A percentile compares a stretch with the other conserved stretches of the same genome.
Conservation (phyloP, 1,140 invertebrate genomes). For the Hylaeus anthracinus region DNA sequence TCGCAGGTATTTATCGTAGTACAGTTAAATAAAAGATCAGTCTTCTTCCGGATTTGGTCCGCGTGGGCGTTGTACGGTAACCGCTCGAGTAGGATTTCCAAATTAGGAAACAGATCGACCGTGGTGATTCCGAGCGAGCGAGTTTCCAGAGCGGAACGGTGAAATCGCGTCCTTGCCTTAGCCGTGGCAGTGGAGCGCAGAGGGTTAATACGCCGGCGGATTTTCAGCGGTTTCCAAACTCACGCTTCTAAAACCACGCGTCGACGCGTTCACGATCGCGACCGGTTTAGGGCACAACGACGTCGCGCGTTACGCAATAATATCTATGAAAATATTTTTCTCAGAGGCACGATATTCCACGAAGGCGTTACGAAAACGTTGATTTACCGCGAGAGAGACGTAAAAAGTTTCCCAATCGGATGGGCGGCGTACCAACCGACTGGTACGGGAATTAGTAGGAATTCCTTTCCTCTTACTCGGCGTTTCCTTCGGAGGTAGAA, state of each 20-base stretch:
- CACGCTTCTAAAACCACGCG: too few relatives aligned
- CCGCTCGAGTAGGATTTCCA: background rate
- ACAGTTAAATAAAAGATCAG: too few relatives aligned
- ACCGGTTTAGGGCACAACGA: too few relatives aligned
- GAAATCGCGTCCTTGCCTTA: slow-evolving; percentile 40
- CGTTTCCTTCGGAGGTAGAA: slow-evolving; percentile 16
- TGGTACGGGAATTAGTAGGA: background rate
- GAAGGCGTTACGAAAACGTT: slow-evolving; percentile 37
- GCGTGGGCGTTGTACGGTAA: too few relatives aligned
- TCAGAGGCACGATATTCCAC: background rate
- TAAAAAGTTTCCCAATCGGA: slow-evolving; percentile 47
- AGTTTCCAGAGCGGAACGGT: slow-evolving; percentile 38
- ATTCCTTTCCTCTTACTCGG: slow-evolving; percentile 44
- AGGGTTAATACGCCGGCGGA: background rate
- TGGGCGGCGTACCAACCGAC: background rate
- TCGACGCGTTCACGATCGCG: background rate
- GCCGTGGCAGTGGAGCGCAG: slow-evolving; percentile 16
- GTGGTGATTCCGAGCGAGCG: background rate
- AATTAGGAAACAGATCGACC: slow-evolving; percentile 7
- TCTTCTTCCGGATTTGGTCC: too few relatives aligned
- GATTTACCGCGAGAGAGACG: slow-evolving; percentile 51
- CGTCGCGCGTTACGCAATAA: slow-evolving; percentile 25
- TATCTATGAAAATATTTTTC: slow-evolving; percentile 34
- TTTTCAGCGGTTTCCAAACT: slow-evolving; percentile 1
- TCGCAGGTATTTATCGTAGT: too few relatives aligned